Evolutionary conservation across 1,140 invertebrate species (phyloP).

Genomic region (Saccostrea echinata): DNA sequence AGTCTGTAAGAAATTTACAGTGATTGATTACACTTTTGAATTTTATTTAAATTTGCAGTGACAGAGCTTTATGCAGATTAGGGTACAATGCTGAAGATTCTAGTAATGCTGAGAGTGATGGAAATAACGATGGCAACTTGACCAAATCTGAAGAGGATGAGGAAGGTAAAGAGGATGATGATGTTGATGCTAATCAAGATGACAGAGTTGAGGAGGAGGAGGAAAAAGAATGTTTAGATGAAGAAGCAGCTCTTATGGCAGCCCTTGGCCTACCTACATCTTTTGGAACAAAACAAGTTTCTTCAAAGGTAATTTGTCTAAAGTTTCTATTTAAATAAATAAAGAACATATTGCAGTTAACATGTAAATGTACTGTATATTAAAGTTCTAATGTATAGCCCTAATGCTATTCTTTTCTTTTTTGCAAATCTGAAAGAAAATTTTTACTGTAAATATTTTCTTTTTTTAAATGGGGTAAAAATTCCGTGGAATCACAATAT

Average conservation of each 20-base stretch:
- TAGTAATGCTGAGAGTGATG: constrained; percentile 17
- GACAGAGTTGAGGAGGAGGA: background rate
- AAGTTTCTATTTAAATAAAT: too few species aligned
- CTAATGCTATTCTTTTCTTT: too few species aligned
- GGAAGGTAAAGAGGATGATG: constrained; percentile 32
- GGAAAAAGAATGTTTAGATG: constrained; percentile 44
- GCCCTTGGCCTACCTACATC: constrained; percentile 23
- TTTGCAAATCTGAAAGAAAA: too few species aligned
- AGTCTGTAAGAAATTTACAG: too few species aligned
- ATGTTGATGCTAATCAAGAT: constrained; percentile 51
- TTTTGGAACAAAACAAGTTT: constrained; percentile 10
- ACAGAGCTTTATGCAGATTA: constrained; percentile 53
- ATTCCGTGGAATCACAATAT: too few species aligned
- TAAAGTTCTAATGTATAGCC: too few species aligned
- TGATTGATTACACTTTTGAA: too few species aligned
- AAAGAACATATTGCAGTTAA: too few species aligned
- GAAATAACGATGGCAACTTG: background rate
- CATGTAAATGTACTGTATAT: too few species aligned
- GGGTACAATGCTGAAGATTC: constrained; percentile 47
- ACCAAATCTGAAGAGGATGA: background rate
- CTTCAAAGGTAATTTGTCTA: background rate
- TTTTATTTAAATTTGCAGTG: constrained; percentile 44
- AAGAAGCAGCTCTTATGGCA: constrained; percentile 59
- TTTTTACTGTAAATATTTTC: too few species aligned
- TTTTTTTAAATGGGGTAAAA: too few species aligned